Percentiles rank a stretch among this genome's conserved stretches.
Evolutionary conservation across 37 sponge, comb jelly and placozoan species (phyloP).

Genomic region (Hexactinellida sp.): DNA sequence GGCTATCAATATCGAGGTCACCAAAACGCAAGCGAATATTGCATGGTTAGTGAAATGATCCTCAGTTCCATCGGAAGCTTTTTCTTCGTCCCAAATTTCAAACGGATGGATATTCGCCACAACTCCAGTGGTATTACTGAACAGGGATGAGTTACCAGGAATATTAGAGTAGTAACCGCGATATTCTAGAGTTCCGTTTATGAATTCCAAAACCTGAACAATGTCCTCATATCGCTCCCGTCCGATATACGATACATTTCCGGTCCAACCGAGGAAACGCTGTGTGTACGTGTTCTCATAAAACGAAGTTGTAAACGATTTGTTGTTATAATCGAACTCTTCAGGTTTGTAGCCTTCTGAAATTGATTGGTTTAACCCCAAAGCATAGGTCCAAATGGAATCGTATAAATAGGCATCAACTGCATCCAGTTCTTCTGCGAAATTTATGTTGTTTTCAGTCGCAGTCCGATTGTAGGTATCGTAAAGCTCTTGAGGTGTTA

Average conservation of each 20-base stretch:
- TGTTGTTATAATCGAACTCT: not conserved
- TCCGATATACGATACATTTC: not conserved
- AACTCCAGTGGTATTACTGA: not conserved
- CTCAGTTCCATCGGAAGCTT: not conserved
- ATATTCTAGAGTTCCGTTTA: not conserved
- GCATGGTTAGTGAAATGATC: not conserved
- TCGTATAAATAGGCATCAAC: not conserved
- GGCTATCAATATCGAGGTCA: not conserved
- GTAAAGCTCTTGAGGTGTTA: not conserved
- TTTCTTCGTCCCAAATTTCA: not conserved
- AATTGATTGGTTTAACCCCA: not conserved
- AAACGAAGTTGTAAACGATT: not conserved
- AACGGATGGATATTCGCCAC: not conserved
- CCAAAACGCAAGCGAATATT: not conserved
- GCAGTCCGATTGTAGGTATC: not conserved
- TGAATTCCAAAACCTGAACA: not conserved
- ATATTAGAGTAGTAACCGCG: not conserved
- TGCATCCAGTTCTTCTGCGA: not conserved
- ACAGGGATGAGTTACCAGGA: not conserved
- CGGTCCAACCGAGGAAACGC: not conserved
- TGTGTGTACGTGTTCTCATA: not conserved
- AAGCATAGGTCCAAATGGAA: not conserved
- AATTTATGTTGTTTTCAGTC: not conserved
- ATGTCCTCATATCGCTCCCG: not conserved
- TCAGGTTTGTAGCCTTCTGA: not conserved